phyloP scores from a whole-genome alignment of 2,113 vertebrate genomes.

The Nerophis ophidion region DNA sequence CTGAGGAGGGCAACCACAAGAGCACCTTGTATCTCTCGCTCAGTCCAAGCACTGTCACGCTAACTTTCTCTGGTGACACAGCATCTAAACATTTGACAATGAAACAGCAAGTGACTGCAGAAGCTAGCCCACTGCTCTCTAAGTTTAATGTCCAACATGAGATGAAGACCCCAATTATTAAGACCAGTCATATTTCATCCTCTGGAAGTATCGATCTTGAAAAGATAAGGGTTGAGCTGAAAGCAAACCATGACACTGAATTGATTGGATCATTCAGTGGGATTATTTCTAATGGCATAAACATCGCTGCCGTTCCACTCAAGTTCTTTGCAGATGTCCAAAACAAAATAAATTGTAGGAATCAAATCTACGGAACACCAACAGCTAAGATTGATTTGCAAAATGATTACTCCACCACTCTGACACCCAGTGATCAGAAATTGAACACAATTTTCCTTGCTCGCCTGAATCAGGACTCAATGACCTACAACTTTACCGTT shows the following conservation, averaged over 20 bases:
- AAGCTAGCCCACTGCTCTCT: slow-evolving; percentile 63
- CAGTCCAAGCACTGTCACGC: slow-evolving; percentile 55
- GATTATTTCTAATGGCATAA: slow-evolving; percentile 74
- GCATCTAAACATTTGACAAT: slow-evolving; percentile 71
- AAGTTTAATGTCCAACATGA: slow-evolving; percentile 73
- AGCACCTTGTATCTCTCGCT: slow-evolving; percentile 67
- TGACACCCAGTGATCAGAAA: slow-evolving; percentile 74
- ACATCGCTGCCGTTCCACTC: slow-evolving; percentile 60
- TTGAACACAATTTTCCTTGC: slow-evolving; percentile 71
- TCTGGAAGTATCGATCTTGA: slow-evolving; percentile 66
- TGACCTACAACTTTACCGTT: slow-evolving; percentile 76
- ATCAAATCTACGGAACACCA: slow-evolving; percentile 70
- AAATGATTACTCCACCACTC: slow-evolving; percentile 77
- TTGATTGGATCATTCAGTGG: slow-evolving; percentile 73
- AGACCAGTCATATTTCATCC: slow-evolving; percentile 69
- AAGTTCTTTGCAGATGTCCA: slow-evolving; percentile 71
- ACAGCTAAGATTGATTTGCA: slow-evolving; percentile 82
- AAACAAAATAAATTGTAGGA: slow-evolving; percentile 80
- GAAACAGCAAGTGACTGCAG: slow-evolving; percentile 72
- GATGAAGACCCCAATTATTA: slow-evolving; percentile 70
- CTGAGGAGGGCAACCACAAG: slow-evolving; percentile 72
- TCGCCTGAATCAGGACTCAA: slow-evolving; percentile 83
- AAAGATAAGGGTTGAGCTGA: slow-evolving; percentile 73
- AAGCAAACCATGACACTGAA: slow-evolving; percentile 74
- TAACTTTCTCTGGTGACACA: slow-evolving; percentile 72